phyloP scores from a whole-genome alignment of 2,113 vertebrate species.

The Cranoglanis bouderius region DNA sequence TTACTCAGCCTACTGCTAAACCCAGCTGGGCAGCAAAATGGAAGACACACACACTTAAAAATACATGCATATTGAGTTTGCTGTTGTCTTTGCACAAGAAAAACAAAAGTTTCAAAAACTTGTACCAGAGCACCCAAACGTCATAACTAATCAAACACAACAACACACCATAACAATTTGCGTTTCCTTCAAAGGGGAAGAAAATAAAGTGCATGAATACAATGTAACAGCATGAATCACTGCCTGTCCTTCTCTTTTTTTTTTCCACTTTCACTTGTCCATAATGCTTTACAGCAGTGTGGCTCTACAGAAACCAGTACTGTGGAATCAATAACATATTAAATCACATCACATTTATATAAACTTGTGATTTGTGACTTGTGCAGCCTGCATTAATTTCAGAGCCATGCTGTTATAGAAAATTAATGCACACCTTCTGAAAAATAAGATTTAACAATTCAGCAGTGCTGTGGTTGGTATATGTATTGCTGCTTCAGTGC shows the following conservation, averaged over 20 bases:
- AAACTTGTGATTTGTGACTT: not conserved
- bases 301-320: not conserved
- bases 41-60: not conserved
- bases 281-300: not conserved
- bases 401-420: not conserved
- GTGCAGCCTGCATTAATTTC: not conserved
- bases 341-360: not conserved
- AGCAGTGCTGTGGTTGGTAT: not conserved
- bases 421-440: not conserved
- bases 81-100: not conserved
- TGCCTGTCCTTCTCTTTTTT: not conserved
- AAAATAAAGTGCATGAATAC: not conserved
- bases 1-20: constrained; percentile 28
- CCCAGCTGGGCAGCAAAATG: constrained; percentile 23
- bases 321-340: not conserved
- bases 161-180: not conserved
- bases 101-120: not conserved
- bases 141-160: not conserved
- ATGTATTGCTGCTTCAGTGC: not conserved
- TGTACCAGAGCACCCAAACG: not conserved
- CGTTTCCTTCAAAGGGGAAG: not conserved
- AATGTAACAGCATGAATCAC: not conserved
- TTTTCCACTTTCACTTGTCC: not conserved
- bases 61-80: not conserved
- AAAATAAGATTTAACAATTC: not conserved